These are phyloP conservation scores for Paramormyrops hopkinsi DNA, from an alignment of 2,797 vertebrate species.

Conservation along the genomic window DNA sequence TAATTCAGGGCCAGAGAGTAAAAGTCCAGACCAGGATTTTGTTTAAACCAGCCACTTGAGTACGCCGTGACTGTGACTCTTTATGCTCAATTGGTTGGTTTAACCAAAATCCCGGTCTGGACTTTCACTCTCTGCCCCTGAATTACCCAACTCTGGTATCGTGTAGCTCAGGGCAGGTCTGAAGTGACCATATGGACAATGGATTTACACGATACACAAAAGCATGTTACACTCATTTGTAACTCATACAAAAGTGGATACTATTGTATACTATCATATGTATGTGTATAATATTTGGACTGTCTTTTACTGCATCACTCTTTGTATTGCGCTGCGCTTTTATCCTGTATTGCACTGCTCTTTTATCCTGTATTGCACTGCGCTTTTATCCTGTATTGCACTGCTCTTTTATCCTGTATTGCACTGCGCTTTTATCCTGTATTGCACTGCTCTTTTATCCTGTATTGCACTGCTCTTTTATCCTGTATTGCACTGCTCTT, in stretches of 20 bases:
- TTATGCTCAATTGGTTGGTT: neutral
- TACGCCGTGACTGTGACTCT: neutral
- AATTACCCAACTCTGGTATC: neutral
- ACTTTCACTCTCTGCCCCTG: neutral
- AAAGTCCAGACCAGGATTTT: neutral
- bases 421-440: neutral
- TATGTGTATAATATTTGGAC: neutral
- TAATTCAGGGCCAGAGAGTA: neutral
- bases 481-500: neutral
- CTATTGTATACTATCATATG: neutral
- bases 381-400: neutral
- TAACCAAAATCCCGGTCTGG: neutral
- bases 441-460: neutral
- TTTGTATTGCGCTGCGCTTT: neutral
- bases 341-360: neutral
- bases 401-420: neutral
- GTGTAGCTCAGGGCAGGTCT: neutral
- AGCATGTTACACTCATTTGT: neutral
- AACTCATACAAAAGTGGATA: neutral
- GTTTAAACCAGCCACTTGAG: neutral
- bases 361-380: neutral
- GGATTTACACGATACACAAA: neutral
- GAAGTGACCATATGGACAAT: neutral
- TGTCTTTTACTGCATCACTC: neutral
- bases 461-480: neutral